A percentile compares a stretch with the other conserved stretches of the same genome.
Evolutionary conservation across 1,140 invertebrate species (phyloP).

Genomic region (Hydropsyche tenuis): DNA sequence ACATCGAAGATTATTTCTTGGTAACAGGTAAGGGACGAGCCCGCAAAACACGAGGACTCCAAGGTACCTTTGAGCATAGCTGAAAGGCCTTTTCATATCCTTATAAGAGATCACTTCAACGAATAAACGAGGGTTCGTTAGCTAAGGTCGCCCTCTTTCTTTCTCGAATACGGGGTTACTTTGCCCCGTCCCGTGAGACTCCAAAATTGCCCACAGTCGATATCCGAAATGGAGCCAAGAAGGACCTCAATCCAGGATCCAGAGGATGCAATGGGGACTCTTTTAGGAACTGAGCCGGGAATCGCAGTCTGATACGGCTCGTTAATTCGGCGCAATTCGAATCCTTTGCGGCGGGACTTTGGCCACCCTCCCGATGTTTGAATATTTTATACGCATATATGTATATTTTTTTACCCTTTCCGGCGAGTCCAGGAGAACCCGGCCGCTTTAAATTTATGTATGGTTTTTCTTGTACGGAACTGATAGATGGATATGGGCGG

Average conservation of each 20-base stretch:
- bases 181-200: no score
- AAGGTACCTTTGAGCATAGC: background rate
- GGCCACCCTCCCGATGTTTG: background rate
- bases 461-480: no score
- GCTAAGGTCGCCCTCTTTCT: slow-evolving; percentile 4
- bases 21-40: background rate
- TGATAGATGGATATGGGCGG: no score
- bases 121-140: slow-evolving; percentile 25
- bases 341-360: slow-evolving; percentile 12
- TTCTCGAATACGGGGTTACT: no score
- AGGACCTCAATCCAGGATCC: no score
- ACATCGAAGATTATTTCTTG: background rate
- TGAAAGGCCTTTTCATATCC: background rate
- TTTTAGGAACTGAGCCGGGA: slow-evolving; percentile 4
- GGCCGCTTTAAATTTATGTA: no score
- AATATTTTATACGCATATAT: slow-evolving; percentile 4
- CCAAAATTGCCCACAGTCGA: no score
- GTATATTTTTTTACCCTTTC: background rate
- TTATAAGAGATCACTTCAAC: background rate
- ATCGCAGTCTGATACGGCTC: slow-evolving; percentile 9
- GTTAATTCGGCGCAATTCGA: slow-evolving; percentile 19
- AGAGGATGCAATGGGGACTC: background rate
- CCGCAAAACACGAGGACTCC: background rate
- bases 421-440: no score
- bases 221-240: no score